These are phyloP conservation scores for Thunnus albacares DNA, from an alignment of 2,797 vertebrate genomes.

Conservation along the genomic window DNA sequence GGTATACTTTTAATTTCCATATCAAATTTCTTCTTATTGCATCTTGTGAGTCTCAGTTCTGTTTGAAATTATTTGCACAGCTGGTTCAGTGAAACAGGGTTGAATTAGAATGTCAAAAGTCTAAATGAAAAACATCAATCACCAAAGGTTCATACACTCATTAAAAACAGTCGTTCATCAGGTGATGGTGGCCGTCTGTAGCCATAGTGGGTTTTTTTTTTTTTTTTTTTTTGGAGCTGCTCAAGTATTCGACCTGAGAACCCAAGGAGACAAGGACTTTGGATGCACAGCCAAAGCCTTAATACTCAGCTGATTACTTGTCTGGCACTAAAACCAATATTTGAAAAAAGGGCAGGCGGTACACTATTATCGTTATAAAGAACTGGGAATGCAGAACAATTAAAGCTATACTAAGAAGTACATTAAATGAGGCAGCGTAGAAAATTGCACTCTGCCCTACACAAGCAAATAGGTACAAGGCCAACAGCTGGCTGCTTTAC, in stretches of 20 bases:
- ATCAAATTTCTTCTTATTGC: conserved; percentile 43
- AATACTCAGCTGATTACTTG: conserved; percentile 58
- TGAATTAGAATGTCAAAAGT: conserved; percentile 53
- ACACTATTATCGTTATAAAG: conserved; percentile 62
- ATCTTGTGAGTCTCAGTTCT: conserved; percentile 41
- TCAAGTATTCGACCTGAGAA: conserved; percentile 48
- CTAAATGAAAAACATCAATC: conserved; percentile 61
- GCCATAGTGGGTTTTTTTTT: neutral
- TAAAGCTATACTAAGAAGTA: conserved; percentile 44
- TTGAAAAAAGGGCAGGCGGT: conserved; percentile 53
- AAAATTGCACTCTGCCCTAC: conserved; percentile 46
- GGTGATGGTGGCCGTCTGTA: conserved; percentile 43
- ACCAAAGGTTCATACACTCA: conserved; percentile 56
- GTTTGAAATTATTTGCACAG: conserved; percentile 53
- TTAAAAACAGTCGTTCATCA: conserved; percentile 52
- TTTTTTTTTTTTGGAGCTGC: conserved; percentile 8
- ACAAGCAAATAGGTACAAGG: conserved; percentile 24
- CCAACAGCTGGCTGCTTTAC: conserved; percentile 50
- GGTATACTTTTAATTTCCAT: conserved; percentile 49
- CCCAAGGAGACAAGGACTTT: conserved; percentile 61
- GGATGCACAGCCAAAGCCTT: conserved; percentile 51
- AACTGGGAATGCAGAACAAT: conserved; percentile 56
- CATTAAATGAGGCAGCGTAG: conserved; percentile 49
- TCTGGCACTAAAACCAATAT: conserved; percentile 67
- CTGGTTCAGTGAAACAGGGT: conserved; percentile 44